These are phyloP conservation scores for Subacronicta megacephala DNA, from an alignment of 2,888 invertebrate genomes.

Conservation along the genomic window DNA sequence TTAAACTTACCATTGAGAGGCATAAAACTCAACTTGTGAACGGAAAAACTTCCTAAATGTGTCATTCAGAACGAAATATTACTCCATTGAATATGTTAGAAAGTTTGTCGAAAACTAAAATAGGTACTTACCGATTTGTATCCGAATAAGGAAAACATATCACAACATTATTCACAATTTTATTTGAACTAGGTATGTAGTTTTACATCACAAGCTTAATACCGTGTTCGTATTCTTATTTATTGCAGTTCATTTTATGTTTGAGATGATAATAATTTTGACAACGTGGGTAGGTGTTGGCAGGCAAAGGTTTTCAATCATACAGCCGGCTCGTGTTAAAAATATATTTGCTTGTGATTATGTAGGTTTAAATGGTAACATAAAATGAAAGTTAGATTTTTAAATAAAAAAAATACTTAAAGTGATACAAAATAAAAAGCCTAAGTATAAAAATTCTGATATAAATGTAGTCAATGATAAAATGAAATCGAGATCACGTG, in stretches of 20 bases:
- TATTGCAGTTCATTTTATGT: no score
- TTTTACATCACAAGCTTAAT: no score
- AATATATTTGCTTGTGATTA: no score
- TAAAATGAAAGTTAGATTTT: no score
- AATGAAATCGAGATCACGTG: no score
- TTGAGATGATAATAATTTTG: no score
- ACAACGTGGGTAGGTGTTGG: not conserved
- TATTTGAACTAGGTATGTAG: not conserved
- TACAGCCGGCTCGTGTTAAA: not conserved
- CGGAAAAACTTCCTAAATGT: conserved; percentile 18
- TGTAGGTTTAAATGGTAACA: no score
- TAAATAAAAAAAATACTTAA: no score
- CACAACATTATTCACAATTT: conserved; percentile 4
- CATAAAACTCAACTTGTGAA: conserved; percentile 23
- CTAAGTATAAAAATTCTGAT: no score
- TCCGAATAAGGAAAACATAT: not conserved
- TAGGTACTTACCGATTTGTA: conserved; percentile 8
- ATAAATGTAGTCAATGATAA: no score
- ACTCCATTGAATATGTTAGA: conserved; percentile 1
- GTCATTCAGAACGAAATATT: conserved; percentile 17
- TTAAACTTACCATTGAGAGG: conserved; percentile 24
- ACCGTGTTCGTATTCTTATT: no score
- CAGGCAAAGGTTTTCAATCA: not conserved
- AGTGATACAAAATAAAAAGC: no score
- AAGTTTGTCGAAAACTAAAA: conserved; percentile 22